Evolutionary conservation across 2,113 vertebrate species (phyloP).

Genomic region (Macrotis lagotis): DNA sequence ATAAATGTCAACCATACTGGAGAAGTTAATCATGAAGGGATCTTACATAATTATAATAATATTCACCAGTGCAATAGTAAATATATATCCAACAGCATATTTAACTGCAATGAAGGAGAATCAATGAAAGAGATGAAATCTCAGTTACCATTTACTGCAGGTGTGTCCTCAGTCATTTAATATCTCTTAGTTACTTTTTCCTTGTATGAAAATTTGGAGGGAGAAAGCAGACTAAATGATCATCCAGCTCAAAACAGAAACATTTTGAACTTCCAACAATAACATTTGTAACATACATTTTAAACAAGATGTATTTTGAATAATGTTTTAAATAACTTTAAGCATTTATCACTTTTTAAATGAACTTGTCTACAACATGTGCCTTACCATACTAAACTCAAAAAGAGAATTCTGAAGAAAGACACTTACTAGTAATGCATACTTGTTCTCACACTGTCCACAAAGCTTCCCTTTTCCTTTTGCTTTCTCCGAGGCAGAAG

Average conservation of each 20-base stretch:
- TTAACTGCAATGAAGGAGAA: background rate
- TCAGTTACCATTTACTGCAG: background rate
- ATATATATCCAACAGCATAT: background rate
- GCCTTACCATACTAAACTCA: background rate
- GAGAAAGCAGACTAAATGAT: background rate
- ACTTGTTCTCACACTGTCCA: conserved; percentile 85
- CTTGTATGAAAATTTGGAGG: background rate
- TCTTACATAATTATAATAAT: background rate
- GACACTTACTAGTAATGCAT: conserved; percentile 84
- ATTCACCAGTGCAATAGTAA: too few species aligned
- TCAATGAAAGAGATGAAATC: background rate
- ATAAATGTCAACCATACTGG: background rate
- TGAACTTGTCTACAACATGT: background rate
- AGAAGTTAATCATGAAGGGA: background rate
- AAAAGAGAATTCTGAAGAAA: background rate
- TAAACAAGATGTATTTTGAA: background rate
- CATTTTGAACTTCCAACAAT: background rate
- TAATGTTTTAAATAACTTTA: background rate
- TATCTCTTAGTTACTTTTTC: background rate
- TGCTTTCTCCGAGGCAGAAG: conserved; percentile 68
- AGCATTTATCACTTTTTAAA: background rate
- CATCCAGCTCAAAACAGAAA: background rate
- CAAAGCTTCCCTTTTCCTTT: conserved; percentile 79
- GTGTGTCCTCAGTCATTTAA: background rate
- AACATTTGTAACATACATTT: background rate